Base-by-base conservation (phyloP, 2,888 invertebrate genomes). In the Amphipoea oculea region DNA sequence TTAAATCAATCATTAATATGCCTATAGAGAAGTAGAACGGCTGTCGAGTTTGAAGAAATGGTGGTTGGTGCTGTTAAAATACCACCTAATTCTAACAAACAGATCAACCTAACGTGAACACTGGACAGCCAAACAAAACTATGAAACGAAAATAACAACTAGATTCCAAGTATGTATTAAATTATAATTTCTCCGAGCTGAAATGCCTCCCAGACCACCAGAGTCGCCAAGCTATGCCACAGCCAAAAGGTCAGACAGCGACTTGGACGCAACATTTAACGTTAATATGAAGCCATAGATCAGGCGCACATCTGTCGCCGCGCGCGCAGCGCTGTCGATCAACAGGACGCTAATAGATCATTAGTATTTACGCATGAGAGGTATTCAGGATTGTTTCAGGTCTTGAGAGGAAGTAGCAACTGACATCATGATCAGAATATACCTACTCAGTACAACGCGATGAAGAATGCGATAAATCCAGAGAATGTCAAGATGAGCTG, bases 211-310 rank as follows among this genome's bases (percentile, higher is more conserved):
- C 68, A 86, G 86, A 86, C 86, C 86, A 86, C 86, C 86, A 85
- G 73, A 85, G 86, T 71, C 70, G 86, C 82, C 76, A 69, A 82
- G 85, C 87, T 60, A 87, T 86, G 81, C 65, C 75, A 65, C 77
- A 73, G 76, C 68, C 76, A 67, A 86, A 86, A 86, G 86, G 86
- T 86, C 86, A 86, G 88, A 57, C 82, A 79, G 65, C 82, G 88
- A 88, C 75, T 73, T 69, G 82, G 82, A 85, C 86, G 86, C 79
- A 79, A 85, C 86, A 88, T 86, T 86, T 85, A 88, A 73, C 80
- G 83, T 87, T 88, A 87, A 88, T 87, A 87, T 86, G 86, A 87
- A 83, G 86, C 65, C 79, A 83, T 87, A 87, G 88, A 88, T 87
- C 86, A 87, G 73, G 74, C 82, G 76, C 73, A 73, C 83, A 83